phyloP scores from a whole-genome alignment of 1,140 invertebrate genomes.

The Heliconius hewitsoni region DNA sequence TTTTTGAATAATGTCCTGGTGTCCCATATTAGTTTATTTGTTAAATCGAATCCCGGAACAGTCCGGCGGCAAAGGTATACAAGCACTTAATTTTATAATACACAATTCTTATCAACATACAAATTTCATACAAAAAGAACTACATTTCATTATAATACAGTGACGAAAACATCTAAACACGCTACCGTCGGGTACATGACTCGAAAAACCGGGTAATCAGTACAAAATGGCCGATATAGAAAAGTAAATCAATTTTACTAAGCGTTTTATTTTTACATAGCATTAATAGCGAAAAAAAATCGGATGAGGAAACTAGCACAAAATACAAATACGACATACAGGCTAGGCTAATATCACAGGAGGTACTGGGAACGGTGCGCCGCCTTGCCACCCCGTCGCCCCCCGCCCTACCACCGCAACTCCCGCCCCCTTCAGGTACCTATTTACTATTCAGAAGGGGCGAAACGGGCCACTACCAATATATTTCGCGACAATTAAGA shows the following conservation, averaged over 20 bases:
- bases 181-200: constrained; percentile 61
- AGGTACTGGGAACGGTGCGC: constrained; percentile 75
- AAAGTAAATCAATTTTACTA: constrained; percentile 59
- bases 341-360: constrained; percentile 80
- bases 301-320: constrained; percentile 74
- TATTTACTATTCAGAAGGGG: constrained; percentile 77
- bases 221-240: constrained; percentile 73
- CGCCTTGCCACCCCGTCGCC: constrained; percentile 34
- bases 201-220: constrained; percentile 69
- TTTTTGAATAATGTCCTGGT: constrained; percentile 47
- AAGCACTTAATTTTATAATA: constrained; percentile 71
- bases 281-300: constrained; percentile 69
- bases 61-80: constrained; percentile 43
- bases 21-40: constrained; percentile 37
- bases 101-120: constrained; percentile 68
- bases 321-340: constrained; percentile 73
- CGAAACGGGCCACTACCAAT: constrained; percentile 68
- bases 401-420: constrained; percentile 36
- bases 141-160: constrained; percentile 51
- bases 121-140: constrained; percentile 66
- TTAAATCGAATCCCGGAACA: constrained; percentile 34
- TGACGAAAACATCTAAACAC: constrained; percentile 64
- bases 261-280: constrained; percentile 71
- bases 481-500: constrained; percentile 78
- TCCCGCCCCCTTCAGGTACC: constrained; percentile 56